These are phyloP conservation scores for Pollicipes pollicipes DNA, from an alignment of 1,140 invertebrate species.

Conservation along the genomic window DNA sequence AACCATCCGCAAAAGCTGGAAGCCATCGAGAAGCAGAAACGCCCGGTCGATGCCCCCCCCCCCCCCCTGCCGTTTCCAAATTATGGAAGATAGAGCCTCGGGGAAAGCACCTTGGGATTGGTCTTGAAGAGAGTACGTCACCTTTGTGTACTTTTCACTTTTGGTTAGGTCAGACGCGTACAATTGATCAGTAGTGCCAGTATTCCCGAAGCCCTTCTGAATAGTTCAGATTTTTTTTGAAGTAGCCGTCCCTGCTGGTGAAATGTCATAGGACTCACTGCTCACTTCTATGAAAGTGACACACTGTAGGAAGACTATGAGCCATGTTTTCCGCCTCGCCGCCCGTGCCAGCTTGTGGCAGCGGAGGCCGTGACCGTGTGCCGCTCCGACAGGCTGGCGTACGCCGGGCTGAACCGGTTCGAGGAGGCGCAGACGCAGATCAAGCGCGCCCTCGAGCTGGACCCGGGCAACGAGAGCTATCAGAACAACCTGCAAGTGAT, in stretches of 20 bases:
- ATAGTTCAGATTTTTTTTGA: neutral
- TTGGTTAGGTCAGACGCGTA: no score
- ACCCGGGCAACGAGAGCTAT: constrained; percentile 83
- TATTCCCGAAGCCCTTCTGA: no score
- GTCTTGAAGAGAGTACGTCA: no score
- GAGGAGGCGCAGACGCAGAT: constrained; percentile 69
- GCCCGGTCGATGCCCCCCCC: no score
- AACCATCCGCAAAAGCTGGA: no score
- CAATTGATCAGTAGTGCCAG: no score
- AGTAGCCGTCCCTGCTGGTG: neutral
- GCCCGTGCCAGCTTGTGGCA: neutral
- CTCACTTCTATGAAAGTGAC: neutral
- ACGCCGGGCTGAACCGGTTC: constrained; percentile 60
- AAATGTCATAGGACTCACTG: neutral
- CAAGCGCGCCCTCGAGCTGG: constrained; percentile 67
- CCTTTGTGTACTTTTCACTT: no score
- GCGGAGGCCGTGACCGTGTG: neutral
- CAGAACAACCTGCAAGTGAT: constrained; percentile 43
- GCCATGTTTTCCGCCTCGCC: neutral
- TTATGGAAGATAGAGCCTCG: no score
- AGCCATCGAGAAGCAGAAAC: no score
- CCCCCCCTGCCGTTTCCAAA: no score
- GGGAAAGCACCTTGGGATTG: no score
- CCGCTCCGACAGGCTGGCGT: constrained; percentile 47
- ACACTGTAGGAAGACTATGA: neutral